Percentiles rank a stretch among this genome's conserved stretches.
phyloP scores from a whole-genome alignment of 2,797 vertebrate species.

The Synanceia verrucosa region DNA sequence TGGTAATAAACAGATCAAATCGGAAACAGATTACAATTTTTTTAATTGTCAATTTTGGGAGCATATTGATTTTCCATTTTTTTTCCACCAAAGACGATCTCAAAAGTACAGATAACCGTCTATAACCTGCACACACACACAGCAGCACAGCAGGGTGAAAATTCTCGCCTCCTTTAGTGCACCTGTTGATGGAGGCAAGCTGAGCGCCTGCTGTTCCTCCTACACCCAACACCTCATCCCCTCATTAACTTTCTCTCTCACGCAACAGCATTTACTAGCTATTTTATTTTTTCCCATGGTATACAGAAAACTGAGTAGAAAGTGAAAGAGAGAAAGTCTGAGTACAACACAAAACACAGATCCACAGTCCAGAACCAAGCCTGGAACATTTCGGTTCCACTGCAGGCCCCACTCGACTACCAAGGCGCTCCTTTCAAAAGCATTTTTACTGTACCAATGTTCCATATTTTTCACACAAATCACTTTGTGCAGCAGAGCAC shows the following conservation, averaged over 20 bases:
- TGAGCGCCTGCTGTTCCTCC: constrained; percentile 47
- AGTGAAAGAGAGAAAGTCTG: too few relatives aligned
- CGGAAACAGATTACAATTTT: background rate
- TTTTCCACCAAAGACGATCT: background rate
- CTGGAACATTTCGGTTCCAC: too few relatives aligned
- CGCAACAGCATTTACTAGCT: background rate
- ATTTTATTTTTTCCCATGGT: too few relatives aligned
- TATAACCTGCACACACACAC: background rate
- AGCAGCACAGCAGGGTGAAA: constrained; percentile 33
- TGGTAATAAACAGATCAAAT: background rate
- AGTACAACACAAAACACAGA: too few relatives aligned
- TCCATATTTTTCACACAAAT: too few relatives aligned
- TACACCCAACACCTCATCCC: constrained; percentile 13
- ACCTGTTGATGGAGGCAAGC: constrained; percentile 61
- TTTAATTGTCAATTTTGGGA: background rate
- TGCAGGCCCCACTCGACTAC: background rate
- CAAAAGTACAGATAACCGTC: background rate
- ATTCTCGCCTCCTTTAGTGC: constrained; percentile 41
- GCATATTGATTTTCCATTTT: background rate
- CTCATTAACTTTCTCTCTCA: background rate
- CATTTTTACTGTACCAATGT: too few relatives aligned
- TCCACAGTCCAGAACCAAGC: too few relatives aligned
- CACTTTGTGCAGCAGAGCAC: too few relatives aligned
- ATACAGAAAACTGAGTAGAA: background rate
- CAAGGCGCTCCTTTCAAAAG: background rate